These are phyloP conservation scores for Lithophane ornitopus DNA, from an alignment of 2,888 invertebrate genomes.

Conservation along the genomic window DNA sequence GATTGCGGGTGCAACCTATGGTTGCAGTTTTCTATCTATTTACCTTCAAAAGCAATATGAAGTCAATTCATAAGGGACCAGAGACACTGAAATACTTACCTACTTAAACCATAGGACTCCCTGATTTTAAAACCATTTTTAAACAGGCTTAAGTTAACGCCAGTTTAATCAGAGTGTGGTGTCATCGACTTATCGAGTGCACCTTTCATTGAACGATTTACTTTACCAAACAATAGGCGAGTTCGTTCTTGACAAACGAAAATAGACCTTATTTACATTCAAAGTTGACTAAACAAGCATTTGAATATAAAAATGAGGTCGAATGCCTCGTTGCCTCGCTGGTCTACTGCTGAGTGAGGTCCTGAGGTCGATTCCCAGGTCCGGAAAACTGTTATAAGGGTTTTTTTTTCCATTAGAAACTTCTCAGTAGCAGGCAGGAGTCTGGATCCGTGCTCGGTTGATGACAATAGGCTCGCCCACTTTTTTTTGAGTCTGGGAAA, in stretches of 20 bases:
- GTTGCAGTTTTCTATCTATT: too few species aligned
- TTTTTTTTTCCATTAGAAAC: neutral
- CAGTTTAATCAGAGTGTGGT: conserved; percentile 9
- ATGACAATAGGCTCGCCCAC: neutral
- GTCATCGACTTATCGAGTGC: conserved; percentile 10
- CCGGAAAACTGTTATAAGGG: neutral
- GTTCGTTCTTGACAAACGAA: neutral
- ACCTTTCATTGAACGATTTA: neutral
- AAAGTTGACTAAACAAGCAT: too few species aligned
- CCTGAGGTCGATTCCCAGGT: neutral
- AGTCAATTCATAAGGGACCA: too few species aligned
- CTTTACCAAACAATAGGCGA: neutral
- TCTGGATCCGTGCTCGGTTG: too few species aligned
- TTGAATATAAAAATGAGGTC: too few species aligned
- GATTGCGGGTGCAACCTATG: too few species aligned
- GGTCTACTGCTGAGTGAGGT: neutral
- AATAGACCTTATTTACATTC: neutral
- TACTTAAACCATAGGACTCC: too few species aligned
- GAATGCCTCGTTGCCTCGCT: too few species aligned
- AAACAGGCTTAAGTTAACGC: neutral
- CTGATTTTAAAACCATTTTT: neutral
- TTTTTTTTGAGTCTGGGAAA: too few species aligned
- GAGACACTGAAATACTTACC: too few species aligned
- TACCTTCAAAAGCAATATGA: too few species aligned
- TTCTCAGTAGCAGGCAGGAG: neutral